Evolutionary conservation across 2,113 vertebrate species (phyloP), one percentile per base, ranked within the genome.

Genomic region (Callaeas wilsoni): DNA sequence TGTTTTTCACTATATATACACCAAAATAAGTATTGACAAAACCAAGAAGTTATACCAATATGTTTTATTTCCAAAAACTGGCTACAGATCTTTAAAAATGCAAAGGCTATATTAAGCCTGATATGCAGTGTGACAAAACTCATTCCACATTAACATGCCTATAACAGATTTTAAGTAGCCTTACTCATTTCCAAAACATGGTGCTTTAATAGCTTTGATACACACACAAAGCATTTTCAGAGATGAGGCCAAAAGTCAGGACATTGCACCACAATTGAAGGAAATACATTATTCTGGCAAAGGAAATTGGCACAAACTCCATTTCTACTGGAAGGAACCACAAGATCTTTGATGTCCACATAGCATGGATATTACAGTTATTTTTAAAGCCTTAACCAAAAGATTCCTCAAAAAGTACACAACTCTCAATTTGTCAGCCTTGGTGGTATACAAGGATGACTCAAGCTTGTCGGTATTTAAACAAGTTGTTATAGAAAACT

Each of bases 271-370:
- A 96, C 93, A 97, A 94, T 92, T 95, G 95, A 94, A 96, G 95
- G 93, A 97, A 97, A 95, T 77, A 68, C 68, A 68, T 80, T 92
- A 93, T 93, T 96, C 73, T 95, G 94, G 92, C 85, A 94, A 92
- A 97, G 94, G 92, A 96, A 97, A 93, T 74, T 49, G 94, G 70
- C 86, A 47, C 85, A 78, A 92, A 55, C 53, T 74, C 67, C 49
- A 52, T 75, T 88, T 92, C 79, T 92, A 84, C 73, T 93, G 88
- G 71, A 95, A 97, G 90, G 79, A 93, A 84, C 90, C 79, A 86
- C 27, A 7, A 52, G 41, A 86, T 30, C 83, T 94, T 97, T 97
- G 92, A 96, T 95, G 90, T 93, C 41, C 35, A 52, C 67, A 78
- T 15, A 81, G 39, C 78, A 63, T 88, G 63, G 76, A 67, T 62